Percentiles rank a stretch among this genome's conserved stretches.
These are phyloP conservation scores for Montipora sp. DNA, from an alignment of 64 coral and sea anemone species.

Conservation along the genomic window DNA sequence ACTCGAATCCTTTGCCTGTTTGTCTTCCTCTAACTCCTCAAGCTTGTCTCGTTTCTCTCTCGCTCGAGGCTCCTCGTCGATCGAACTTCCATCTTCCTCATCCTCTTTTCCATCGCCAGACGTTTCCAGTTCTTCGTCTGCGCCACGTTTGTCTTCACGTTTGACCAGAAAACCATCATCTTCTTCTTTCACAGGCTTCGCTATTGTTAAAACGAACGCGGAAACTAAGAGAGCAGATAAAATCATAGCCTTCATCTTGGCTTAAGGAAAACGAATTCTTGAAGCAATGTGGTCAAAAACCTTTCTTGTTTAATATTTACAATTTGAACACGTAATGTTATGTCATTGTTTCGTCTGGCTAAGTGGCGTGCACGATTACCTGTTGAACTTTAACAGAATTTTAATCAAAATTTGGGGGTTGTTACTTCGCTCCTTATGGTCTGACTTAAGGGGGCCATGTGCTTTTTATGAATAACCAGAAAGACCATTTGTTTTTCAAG, in stretches of 20 bases:
- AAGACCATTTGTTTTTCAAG: no score
- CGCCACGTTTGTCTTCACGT: neutral
- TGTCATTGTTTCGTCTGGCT: slow-evolving; percentile 21
- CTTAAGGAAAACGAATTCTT: neutral
- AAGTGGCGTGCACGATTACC: slow-evolving; percentile 25
- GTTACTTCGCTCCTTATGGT: neutral
- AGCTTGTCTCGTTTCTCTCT: neutral
- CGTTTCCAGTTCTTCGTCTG: slow-evolving; percentile 6
- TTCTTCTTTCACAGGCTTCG: slow-evolving; percentile 15
- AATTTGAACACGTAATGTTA: slow-evolving; percentile 34
- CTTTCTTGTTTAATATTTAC: neutral
- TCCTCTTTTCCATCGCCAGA: slow-evolving; percentile 18
- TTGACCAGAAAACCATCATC: neutral
- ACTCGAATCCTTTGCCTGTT: slow-evolving; percentile 9
- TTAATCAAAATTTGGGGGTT: neutral
- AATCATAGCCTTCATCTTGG: neutral
- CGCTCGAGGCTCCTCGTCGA: slow-evolving; percentile 6
- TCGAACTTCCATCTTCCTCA: slow-evolving; percentile 40
- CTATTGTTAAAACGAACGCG: neutral
- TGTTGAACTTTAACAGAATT: neutral
- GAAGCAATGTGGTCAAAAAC: neutral
- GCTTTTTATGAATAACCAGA: no score
- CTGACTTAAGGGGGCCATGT: neutral
- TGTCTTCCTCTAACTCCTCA: neutral
- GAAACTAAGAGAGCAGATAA: neutral